A percentile compares a stretch with the other conserved stretches of the same genome.
These are phyloP conservation scores for Hemithea aestivaria DNA, from an alignment of 2,888 invertebrate genomes.

Conservation along the genomic window DNA sequence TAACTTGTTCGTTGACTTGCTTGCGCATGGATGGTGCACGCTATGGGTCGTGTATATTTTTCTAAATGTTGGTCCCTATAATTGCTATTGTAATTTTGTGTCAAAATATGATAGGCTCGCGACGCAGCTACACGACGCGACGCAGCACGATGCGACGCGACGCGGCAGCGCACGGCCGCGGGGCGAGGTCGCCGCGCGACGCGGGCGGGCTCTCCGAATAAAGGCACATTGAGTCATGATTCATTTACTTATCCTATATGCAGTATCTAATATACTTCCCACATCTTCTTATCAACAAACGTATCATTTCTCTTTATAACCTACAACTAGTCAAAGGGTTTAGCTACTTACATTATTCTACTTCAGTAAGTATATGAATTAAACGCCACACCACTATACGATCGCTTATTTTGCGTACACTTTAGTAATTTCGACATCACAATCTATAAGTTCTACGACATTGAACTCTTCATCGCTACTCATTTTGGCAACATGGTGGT, in stretches of 20 bases:
- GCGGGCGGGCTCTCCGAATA: slow-evolving; percentile 69
- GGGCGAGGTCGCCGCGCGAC: slow-evolving; percentile 61
- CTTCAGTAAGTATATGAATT: slow-evolving; percentile 58
- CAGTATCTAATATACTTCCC: slow-evolving; percentile 59
- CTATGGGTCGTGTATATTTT: slow-evolving; percentile 70
- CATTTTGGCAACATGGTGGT: slow-evolving; percentile 77
- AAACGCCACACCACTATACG: slow-evolving; percentile 72
- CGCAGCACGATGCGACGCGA: slow-evolving; percentile 30
- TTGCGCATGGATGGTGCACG: slow-evolving; percentile 51
- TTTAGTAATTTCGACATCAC: slow-evolving; percentile 67
- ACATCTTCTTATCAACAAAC: slow-evolving; percentile 45
- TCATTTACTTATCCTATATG: slow-evolving; percentile 63
- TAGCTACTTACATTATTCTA: slow-evolving; percentile 50
- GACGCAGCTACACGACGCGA: slow-evolving; percentile 28
- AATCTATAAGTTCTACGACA: slow-evolving; percentile 65
- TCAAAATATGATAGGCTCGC: slow-evolving; percentile 37
- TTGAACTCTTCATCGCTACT: slow-evolving; percentile 60
- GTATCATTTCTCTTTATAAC: slow-evolving; percentile 49
- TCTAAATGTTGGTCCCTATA: slow-evolving; percentile 78
- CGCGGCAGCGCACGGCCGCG: slow-evolving; percentile 52
- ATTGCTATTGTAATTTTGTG: slow-evolving; percentile 70
- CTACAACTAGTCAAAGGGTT: slow-evolving; percentile 70
- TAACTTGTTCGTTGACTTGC: slow-evolving; percentile 53
- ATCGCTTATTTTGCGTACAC: slow-evolving; percentile 58
- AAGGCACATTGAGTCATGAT: slow-evolving; percentile 77